phyloP scores from a whole-genome alignment of 2,797 vertebrate species.

The Onychomys leucogaster region DNA sequence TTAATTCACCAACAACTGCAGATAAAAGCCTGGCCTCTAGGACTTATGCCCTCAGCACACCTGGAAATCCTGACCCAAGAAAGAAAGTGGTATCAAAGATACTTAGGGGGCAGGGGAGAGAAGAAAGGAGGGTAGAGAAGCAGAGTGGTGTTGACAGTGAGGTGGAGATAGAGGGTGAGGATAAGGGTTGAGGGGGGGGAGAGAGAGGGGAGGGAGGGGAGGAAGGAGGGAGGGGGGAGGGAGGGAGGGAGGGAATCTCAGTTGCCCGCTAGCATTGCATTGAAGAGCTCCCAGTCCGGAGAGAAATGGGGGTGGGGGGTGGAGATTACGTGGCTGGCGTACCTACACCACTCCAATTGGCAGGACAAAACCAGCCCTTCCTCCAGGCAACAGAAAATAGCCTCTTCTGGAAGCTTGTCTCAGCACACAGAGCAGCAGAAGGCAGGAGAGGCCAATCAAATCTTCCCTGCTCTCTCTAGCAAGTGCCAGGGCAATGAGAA shows the following conservation, averaged over 20 bases:
- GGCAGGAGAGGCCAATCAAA: constrained; percentile 25
- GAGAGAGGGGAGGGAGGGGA: too few species aligned
- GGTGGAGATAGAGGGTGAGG: neutral
- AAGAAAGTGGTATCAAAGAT: neutral
- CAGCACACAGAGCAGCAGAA: constrained; percentile 60
- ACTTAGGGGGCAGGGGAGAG: neutral
- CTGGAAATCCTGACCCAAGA: constrained; percentile 22
- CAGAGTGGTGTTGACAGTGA: neutral
- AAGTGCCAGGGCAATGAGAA: constrained; percentile 6
- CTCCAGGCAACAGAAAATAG: constrained; percentile 62
- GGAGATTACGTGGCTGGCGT: constrained; percentile 59
- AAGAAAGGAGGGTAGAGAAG: neutral
- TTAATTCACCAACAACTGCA: constrained; percentile 13
- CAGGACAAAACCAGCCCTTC: constrained; percentile 41
- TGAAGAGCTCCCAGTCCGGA: constrained; percentile 53
- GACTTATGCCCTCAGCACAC: neutral
- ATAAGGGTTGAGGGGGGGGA: neutral
- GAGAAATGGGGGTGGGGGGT: constrained; percentile 40
- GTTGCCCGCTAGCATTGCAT: neutral
- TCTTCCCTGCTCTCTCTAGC: constrained; percentile 50
- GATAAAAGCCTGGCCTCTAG: neutral
- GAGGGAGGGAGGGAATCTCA: neutral
- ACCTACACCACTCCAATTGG: constrained; percentile 49
- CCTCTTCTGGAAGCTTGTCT: constrained; percentile 54
- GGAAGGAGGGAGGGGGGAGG: too few species aligned